These are phyloP conservation scores for Rhinichthys klamathensis DNA, from an alignment of 2,113 vertebrate species.

Conservation along the genomic window DNA sequence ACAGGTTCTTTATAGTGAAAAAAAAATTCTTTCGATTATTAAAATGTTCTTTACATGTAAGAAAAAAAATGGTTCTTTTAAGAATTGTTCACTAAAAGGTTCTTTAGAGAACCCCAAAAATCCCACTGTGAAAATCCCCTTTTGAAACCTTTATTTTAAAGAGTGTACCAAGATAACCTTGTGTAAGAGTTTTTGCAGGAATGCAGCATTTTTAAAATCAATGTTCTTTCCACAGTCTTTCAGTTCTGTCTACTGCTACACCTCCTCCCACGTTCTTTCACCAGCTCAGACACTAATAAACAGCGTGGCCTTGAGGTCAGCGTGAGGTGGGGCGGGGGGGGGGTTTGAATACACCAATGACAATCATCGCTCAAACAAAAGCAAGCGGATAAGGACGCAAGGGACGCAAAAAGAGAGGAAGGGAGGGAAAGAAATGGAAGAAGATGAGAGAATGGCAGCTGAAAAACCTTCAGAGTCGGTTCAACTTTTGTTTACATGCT, in stretches of 20 bases:
- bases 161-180: not conserved
- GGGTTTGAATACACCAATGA: constrained; percentile 67
- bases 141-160: not conserved
- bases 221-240: constrained; percentile 7
- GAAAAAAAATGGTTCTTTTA: no score
- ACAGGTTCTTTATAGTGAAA: not conserved
- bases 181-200: not conserved
- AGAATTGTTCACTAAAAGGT: no score
- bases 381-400: constrained; percentile 56
- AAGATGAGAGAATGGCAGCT: constrained; percentile 21
- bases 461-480: constrained; percentile 57
- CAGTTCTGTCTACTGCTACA: constrained; percentile 34
- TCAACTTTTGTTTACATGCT: not conserved
- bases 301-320: constrained; percentile 66
- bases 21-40: not conserved
- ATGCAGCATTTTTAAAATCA: not conserved
- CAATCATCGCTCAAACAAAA: constrained; percentile 69
- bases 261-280: constrained; percentile 32
- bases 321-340: constrained; percentile 21
- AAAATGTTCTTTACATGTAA: not conserved
- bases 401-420: constrained; percentile 65
- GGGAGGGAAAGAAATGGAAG: constrained; percentile 54
- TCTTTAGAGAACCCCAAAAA: not conserved
- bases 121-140: not conserved
- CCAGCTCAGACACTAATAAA: constrained; percentile 65